Evolutionary conservation across 2,888 invertebrate genomes (phyloP).

Genomic region (Cremastinae sp.): DNA sequence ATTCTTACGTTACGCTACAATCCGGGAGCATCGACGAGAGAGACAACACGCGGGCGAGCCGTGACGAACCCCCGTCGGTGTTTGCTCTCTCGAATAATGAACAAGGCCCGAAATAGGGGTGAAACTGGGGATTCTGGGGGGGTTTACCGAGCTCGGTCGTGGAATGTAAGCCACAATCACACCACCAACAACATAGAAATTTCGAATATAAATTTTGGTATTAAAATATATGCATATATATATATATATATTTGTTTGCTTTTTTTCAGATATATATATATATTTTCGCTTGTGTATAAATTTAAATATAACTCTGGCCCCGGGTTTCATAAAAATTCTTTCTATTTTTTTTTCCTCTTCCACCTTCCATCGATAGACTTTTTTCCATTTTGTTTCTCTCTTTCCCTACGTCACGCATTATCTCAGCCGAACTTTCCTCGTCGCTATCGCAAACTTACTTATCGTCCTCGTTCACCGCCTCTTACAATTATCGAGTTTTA

Average conservation of each 20-base stretch:
- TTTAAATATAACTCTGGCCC: slow-evolving; percentile 77
- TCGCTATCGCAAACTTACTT: slow-evolving; percentile 4
- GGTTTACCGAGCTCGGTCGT: slow-evolving; percentile 68
- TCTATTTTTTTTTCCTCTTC: slow-evolving; percentile 55
- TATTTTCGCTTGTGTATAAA: slow-evolving; percentile 73
- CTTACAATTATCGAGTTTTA: slow-evolving; percentile 44
- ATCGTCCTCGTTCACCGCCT: slow-evolving; percentile 13
- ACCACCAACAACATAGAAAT: slow-evolving; percentile 78
- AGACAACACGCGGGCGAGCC: slow-evolving; percentile 51
- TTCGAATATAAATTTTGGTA: slow-evolving; percentile 80
- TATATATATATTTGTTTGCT: slow-evolving; percentile 69
- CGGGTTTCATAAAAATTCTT: slow-evolving; percentile 74
- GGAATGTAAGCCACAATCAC: slow-evolving; percentile 79
- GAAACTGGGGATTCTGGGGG: not conserved
- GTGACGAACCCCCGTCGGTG: slow-evolving; percentile 15
- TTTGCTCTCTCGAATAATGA: slow-evolving; percentile 23
- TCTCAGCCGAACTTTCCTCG: slow-evolving; percentile 6
- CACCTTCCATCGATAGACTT: slow-evolving; percentile 38
- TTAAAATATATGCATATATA: slow-evolving; percentile 77
- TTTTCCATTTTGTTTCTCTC: slow-evolving; percentile 9
- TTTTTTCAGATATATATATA: slow-evolving; percentile 73
- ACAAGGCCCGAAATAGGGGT: slow-evolving; percentile 7
- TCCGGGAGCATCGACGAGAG: slow-evolving; percentile 36
- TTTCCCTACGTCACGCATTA: slow-evolving; percentile 30
- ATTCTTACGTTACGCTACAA: slow-evolving; percentile 40